Percentiles rank a stretch among this genome's conserved stretches.
These are phyloP conservation scores for Hippopotamyrus pictus DNA, from an alignment of 2,797 vertebrate genomes.

Conservation along the genomic window DNA sequence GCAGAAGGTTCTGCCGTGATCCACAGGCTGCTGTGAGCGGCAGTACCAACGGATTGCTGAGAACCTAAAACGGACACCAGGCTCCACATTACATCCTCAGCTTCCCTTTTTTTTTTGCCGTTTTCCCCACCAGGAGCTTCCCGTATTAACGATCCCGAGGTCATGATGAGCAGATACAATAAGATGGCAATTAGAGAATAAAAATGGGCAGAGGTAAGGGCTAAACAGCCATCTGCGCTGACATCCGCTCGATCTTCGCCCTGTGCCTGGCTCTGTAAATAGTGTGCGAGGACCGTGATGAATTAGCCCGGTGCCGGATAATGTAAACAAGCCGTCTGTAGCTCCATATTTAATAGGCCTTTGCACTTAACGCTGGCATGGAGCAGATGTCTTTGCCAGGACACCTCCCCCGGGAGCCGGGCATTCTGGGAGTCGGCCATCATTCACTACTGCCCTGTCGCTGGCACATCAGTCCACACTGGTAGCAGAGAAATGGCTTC, in stretches of 20 bases:
- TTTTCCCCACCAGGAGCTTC: not conserved
- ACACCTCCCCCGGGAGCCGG: slow-evolving; percentile 20
- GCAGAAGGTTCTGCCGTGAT: not conserved
- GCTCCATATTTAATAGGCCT: slow-evolving; percentile 31
- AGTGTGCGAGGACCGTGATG: slow-evolving; percentile 14
- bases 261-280: not conserved
- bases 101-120: not conserved
- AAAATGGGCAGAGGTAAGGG: not conserved
- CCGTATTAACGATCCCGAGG: not conserved
- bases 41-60: not conserved
- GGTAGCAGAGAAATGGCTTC: slow-evolving; percentile 24
- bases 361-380: slow-evolving; percentile 30
- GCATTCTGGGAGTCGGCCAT: slow-evolving; percentile 22
- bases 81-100: not conserved
- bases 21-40: not conserved
- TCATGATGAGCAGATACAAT: slow-evolving; percentile 7
- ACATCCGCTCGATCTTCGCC: slow-evolving; percentile 8
- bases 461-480: slow-evolving; percentile 7
- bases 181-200: slow-evolving; percentile 9
- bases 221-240: slow-evolving; percentile 19
- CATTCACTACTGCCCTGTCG: slow-evolving; percentile 18
- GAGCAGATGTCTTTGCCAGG: slow-evolving; percentile 30
- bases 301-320: slow-evolving; percentile 18
- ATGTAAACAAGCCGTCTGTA: slow-evolving; percentile 30
- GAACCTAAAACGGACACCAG: not conserved